Evolutionary conservation across 2,113 vertebrate species (phyloP).

Genomic region (Pholis gunnellus): DNA sequence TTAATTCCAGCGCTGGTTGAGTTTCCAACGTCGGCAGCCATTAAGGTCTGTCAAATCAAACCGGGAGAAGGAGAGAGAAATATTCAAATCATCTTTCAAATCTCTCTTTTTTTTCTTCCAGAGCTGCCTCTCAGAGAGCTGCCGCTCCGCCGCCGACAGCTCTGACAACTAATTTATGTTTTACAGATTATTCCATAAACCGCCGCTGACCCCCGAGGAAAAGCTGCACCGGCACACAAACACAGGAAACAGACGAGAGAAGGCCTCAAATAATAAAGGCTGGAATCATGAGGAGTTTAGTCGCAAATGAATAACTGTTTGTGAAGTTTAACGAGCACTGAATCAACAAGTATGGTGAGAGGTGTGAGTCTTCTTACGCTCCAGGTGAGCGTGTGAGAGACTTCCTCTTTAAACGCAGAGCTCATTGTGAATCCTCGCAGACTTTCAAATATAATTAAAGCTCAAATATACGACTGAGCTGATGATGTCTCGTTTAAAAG

Average conservation of each 20-base stretch:
- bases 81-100: slow-evolving; percentile 82
- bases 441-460: neutral
- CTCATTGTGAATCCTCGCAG: too few species aligned
- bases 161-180: slow-evolving; percentile 83
- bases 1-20: slow-evolving; percentile 74
- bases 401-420: too few species aligned
- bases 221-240: neutral
- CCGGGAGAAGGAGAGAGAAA: slow-evolving; percentile 65
- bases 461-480: neutral
- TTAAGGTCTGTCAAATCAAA: slow-evolving; percentile 83
- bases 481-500: neutral
- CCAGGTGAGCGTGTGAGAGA: too few species aligned
- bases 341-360: neutral
- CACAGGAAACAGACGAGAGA: neutral
- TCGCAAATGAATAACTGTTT: neutral
- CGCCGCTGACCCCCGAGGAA: slow-evolving; percentile 45
- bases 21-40: slow-evolving; percentile 75
- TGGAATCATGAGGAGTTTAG: neutral
- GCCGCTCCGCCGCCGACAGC: slow-evolving; percentile 67
- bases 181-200: slow-evolving; percentile 78
- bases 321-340: neutral
- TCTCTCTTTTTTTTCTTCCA: slow-evolving; percentile 50
- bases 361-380: too few species aligned
- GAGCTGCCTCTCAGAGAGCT: slow-evolving; percentile 54
- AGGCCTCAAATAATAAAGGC: neutral